Base-by-base conservation (phyloP, 30 jellyfish, hydroid and myxozoan species). In the Hydractinia echinata region DNA sequence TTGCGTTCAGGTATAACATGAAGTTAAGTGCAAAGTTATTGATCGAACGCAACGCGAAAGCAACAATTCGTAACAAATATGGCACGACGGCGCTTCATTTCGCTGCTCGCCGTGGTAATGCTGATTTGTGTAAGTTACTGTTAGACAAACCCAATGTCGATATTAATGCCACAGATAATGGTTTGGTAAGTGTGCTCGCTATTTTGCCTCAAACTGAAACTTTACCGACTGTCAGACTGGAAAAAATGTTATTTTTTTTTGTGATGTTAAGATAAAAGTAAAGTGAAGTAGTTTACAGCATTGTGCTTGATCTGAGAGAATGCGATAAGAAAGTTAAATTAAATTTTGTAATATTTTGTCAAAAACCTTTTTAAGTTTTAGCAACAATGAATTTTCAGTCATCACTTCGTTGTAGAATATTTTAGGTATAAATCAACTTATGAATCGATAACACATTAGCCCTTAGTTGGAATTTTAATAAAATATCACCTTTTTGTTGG, bases 41-140 rank as follows among this genome's bases (percentile, higher is more conserved):
- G 30, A 76, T 87, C 30, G 19, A 64, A 55, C 60, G 95, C 54
- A 94, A 94, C 5, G 99, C 99, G 6, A 14, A 52, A 1, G 82
- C 84, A 4, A 70, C 66, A 53, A 7, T 76, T 39, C 72, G 56
- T 49, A 87, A 93, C 71, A 71, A 51, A 8, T 93, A 93, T 82
- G 99, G 99, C 16, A 78, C 90, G 0, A 83, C 96, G 5, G 88
- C 99, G 52, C 67, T 93, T 72, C 99, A 93, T 70, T 93, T 87
- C 79, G 95, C 96, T 15, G 83, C 94, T 18, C 81, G 96, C 58
- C 84, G 96, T 56, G 99, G 96, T 39, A 87, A 87, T 62, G 83
- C 89, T 39, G 96, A 76, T 48, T 81, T 90, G 18, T 93, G 92
- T 51, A 66, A 20, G 0, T 70, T 90, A 16, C 77, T 90, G 18